phyloP scores from a whole-genome alignment of 2,888 invertebrate genomes.

The Diadegma fenestrale region DNA sequence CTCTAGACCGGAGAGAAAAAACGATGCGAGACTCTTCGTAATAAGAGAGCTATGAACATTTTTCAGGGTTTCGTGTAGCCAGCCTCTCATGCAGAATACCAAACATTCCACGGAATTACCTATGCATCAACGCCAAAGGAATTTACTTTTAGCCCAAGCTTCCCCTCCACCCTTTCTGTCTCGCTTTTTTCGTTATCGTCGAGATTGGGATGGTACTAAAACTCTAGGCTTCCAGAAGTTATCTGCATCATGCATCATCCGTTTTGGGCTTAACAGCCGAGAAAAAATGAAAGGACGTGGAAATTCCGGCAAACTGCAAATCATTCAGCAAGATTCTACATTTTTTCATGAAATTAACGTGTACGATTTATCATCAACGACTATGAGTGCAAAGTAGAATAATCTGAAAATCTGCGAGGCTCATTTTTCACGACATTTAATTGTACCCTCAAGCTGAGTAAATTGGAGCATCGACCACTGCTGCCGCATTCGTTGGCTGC shows the following conservation, averaged over 20 bases:
- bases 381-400: neutral
- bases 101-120: slow-evolving; percentile 73
- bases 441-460: neutral
- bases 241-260: slow-evolving; percentile 33
- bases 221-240: slow-evolving; percentile 26
- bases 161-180: neutral
- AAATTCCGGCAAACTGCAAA: neutral
- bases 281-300: neutral
- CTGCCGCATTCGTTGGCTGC: neutral
- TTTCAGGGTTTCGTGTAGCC: slow-evolving; percentile 59
- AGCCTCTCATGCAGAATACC: slow-evolving; percentile 59
- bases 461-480: neutral
- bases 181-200: slow-evolving; percentile 34
- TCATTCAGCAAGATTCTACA: neutral
- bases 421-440: neutral
- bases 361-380: neutral
- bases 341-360: neutral
- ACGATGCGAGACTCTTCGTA: slow-evolving; percentile 57
- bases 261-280: neutral
- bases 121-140: slow-evolving; percentile 66
- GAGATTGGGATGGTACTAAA: slow-evolving; percentile 36
- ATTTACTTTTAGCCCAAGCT: slow-evolving; percentile 50
- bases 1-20: slow-evolving; percentile 41
- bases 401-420: neutral
- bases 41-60: slow-evolving; percentile 67